Base-by-base conservation (phyloP, 2,113 vertebrate species). In the Clarias gariepinus region DNA sequence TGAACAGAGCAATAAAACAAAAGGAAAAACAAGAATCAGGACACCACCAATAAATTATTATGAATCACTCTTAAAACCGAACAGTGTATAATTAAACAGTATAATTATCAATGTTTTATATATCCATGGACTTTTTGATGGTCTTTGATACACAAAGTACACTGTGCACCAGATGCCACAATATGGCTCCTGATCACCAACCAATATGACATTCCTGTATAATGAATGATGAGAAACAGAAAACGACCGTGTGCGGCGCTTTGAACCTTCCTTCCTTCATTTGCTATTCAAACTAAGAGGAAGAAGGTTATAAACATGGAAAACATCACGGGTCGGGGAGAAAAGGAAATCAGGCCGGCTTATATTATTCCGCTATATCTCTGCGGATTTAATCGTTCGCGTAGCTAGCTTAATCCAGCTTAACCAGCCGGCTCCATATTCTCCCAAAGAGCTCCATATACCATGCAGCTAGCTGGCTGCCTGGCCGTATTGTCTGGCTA, bases 331-430 rank as follows among this genome's bases (percentile, higher is more conserved):
- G 30, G 71, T 64, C 73, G 69, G 55, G 28, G 81, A 83, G 76
- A 28, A 47, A 47, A 47, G 6, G 16, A 23, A 85, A 88, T 53
- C 68, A 81, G 64, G 30, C 79, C 74, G 74, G 41, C 76, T 87
- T 28, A n/a, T 47, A 68, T 41, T 69, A 77, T 4, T 36, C 66
- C 33, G 55, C 36, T 47, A 83, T 91, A 89, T 86, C 76, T 28
- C 15, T 28, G 10, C 52, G 33, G 18, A 15, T 7, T 30, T 57
- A 19, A 30, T 19, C 19, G n/a, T 23, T 80, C 78, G 60, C 9
- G 10, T 4, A 77, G 52, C 52, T 82, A 30, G 47, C 57, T 90
- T 93, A 94, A 94, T 93, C 92, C 91, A 73, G 85, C 83, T 91
- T 90, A 69, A 81, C 77, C 68, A 47, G 79, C 18, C 82, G 79